These are phyloP conservation scores for Platycheirus albimanus DNA, from an alignment of 2,888 invertebrate genomes.

Conservation along the genomic window DNA sequence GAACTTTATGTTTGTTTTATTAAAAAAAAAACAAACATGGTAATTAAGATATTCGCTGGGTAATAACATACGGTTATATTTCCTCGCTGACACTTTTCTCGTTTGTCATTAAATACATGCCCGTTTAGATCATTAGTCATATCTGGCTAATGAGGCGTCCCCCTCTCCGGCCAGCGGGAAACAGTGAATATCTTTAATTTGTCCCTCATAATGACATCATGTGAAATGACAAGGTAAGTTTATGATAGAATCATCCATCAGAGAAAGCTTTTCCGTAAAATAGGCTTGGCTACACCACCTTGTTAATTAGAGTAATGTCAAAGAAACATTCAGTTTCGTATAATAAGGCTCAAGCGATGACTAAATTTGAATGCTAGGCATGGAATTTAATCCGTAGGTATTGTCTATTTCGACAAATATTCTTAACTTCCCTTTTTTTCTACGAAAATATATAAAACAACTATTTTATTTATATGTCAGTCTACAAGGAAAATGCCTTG, in stretches of 20 bases:
- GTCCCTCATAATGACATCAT: conserved; percentile 30
- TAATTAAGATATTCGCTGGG: conserved; percentile 26
- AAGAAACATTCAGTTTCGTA: too few species aligned
- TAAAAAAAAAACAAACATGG: conserved; percentile 2
- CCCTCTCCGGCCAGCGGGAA: conserved; percentile 34
- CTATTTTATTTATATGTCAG: too few species aligned
- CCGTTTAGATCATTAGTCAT: conserved; percentile 39
- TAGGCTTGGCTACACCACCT: conserved; percentile 5
- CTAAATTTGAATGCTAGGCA: too few species aligned
- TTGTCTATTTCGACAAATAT: too few species aligned
- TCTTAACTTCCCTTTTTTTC: too few species aligned
- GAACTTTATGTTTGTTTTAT: conserved; percentile 14
- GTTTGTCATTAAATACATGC: conserved; percentile 31
- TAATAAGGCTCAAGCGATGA: too few species aligned
- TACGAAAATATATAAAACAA: too few species aligned
- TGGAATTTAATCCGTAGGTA: too few species aligned
- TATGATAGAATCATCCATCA: neutral
- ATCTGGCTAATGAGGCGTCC: conserved; percentile 31
- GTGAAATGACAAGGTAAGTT: conserved; percentile 8
- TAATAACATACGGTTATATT: conserved; percentile 37
- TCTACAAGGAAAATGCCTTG: too few species aligned
- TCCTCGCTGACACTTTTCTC: conserved; percentile 32
- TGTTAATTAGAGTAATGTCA: conserved; percentile 16
- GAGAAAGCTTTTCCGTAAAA: conserved; percentile 28
- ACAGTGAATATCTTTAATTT: conserved; percentile 26